A percentile compares a stretch with the other conserved stretches of the same genome.
phyloP scores from a whole-genome alignment of 2,113 vertebrate genomes.

The Erythrolamprus reginae region DNA sequence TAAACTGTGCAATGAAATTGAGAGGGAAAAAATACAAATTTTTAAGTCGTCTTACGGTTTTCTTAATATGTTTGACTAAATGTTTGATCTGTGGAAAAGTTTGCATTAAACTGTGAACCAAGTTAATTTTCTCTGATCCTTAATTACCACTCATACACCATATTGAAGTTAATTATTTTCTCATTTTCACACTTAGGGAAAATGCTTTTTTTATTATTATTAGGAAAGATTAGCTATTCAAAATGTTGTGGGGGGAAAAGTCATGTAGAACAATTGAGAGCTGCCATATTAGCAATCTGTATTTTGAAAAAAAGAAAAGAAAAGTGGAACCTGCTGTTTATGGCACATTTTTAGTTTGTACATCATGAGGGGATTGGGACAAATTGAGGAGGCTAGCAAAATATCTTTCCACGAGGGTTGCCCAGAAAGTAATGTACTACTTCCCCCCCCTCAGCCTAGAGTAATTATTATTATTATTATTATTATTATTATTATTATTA shows the following conservation, averaged over 20 bases:
- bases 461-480: no score
- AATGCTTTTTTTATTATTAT: background rate
- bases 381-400: background rate
- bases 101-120: background rate
- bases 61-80: background rate
- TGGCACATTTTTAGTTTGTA: background rate
- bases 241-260: background rate
- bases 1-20: background rate
- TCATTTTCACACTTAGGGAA: background rate
- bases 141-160: background rate
- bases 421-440: no score
- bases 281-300: background rate
- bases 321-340: background rate
- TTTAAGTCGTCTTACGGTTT: background rate
- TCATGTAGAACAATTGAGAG: background rate
- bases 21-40: background rate
- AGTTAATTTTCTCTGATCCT: background rate
- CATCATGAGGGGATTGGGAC: background rate
- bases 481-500: no score
- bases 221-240: background rate
- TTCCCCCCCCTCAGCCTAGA: no score
- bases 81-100: background rate
- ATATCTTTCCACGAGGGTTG: no score
- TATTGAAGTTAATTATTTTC: background rate
- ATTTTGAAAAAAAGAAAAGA: background rate